A percentile compares a stretch with the other conserved stretches of the same genome.
phyloP scores from a whole-genome alignment of 2,113 vertebrate species.

The Motacilla alba region DNA sequence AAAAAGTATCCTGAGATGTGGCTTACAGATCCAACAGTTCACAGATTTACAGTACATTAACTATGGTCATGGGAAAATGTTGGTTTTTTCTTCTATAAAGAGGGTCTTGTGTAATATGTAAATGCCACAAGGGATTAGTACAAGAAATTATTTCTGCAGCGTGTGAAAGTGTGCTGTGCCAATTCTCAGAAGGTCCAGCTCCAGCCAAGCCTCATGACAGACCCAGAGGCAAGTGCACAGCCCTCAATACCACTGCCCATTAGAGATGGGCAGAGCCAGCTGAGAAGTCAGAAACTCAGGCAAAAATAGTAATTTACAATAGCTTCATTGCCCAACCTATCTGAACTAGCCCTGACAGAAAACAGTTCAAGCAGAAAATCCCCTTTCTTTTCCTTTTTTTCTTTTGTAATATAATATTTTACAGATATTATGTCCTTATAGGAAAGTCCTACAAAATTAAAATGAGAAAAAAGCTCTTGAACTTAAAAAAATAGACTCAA shows the following conservation, averaged over 20 bases:
- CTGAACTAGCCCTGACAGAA: background rate
- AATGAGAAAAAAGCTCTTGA: background rate
- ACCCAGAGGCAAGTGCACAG: conserved; percentile 24
- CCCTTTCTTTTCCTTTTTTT: background rate
- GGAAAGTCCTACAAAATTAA: background rate
- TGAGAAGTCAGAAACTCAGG: background rate
- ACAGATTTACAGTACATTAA: conserved; percentile 62
- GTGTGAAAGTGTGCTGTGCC: conserved; percentile 43
- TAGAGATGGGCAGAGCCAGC: background rate
- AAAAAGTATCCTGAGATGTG: background rate
- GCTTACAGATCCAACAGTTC: background rate
- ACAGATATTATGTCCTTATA: background rate
- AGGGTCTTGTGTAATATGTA: conserved; percentile 51
- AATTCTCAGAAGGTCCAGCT: conserved; percentile 55
- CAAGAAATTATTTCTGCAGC: conserved; percentile 59
- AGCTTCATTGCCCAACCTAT: background rate
- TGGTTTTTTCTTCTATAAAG: background rate
- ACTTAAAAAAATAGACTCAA: background rate
- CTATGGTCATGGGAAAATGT: conserved; percentile 61
- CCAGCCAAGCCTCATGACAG: conserved; percentile 48
- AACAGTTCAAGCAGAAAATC: conserved; percentile 13
- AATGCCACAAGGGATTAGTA: conserved; percentile 46
- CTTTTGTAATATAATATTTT: background rate
- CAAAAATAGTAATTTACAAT: background rate
- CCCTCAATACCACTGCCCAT: background rate